These are phyloP conservation scores for Aporophyla lueneburgensis DNA, from an alignment of 2,888 invertebrate species.

Conservation along the genomic window DNA sequence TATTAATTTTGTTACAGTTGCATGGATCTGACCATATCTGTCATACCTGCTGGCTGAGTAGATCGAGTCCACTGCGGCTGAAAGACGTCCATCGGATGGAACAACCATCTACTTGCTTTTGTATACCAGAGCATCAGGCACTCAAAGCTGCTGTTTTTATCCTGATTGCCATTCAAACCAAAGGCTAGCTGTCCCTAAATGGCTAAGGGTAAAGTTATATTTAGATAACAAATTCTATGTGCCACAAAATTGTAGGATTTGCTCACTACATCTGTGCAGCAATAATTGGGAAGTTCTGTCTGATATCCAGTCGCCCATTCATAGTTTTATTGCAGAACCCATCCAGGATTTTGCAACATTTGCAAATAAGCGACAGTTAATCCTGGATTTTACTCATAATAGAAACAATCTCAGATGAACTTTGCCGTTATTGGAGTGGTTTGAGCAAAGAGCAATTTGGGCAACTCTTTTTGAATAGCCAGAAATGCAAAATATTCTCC, in stretches of 20 bases:
- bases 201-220: conserved; percentile 8
- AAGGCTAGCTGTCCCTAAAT: conserved; percentile 20
- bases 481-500: no score
- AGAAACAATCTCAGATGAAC: not conserved
- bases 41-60: conserved; percentile 19
- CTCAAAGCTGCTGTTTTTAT: conserved; percentile 11
- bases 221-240: not conserved
- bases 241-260: no score
- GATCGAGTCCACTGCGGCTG: not conserved
- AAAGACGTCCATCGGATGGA: not conserved
- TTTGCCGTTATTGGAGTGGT: not conserved
- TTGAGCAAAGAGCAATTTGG: no score
- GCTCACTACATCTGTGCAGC: no score
- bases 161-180: conserved; percentile 4
- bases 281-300: no score
- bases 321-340: no score
- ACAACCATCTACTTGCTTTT: conserved; percentile 6
- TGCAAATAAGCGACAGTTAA: not conserved
- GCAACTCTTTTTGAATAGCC: no score
- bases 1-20: conserved; percentile 12
- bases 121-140: conserved; percentile 13
- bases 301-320: no score
- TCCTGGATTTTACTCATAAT: conserved; percentile 1
- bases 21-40: conserved; percentile 15
- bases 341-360: conserved; percentile 10